Percentiles rank a stretch among this genome's conserved stretches.
These are phyloP conservation scores for Theocolax elegans DNA, from an alignment of 1,140 invertebrate genomes.

Conservation along the genomic window DNA sequence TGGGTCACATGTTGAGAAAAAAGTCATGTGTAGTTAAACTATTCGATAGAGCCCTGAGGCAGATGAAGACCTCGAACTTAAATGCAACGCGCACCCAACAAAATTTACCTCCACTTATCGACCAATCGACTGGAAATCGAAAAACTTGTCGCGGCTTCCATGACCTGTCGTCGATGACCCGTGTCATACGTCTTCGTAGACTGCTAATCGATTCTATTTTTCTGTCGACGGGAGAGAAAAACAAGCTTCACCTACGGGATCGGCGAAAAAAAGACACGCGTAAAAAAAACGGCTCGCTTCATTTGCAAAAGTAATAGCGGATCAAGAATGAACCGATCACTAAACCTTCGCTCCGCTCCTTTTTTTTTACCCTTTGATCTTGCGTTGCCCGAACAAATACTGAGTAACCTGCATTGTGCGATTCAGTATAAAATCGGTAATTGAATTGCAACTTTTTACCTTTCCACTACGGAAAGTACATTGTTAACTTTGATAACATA, in stretches of 20 bases:
- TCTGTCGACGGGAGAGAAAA: neutral
- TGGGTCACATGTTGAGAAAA: no score
- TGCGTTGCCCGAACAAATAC: neutral
- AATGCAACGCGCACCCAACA: neutral
- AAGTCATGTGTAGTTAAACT: no score
- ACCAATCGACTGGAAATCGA: slow-evolving; percentile 29
- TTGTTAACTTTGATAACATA: neutral
- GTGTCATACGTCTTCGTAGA: slow-evolving; percentile 12
- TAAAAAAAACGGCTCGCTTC: neutral
- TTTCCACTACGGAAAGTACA: neutral
- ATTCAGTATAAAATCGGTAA: neutral
- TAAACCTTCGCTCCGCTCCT: neutral
- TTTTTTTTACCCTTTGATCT: neutral
- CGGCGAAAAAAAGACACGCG: neutral
- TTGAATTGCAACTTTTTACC: slow-evolving; percentile 14
- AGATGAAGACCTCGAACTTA: no score
- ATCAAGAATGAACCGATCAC: no score
- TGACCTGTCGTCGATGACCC: slow-evolving; percentile 20
- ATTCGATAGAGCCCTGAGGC: no score
- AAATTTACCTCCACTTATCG: neutral
- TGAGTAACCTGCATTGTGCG: neutral
- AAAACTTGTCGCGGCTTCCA: slow-evolving; percentile 15
- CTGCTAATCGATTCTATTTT: slow-evolving; percentile 20
- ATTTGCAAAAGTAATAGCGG: slow-evolving; percentile 12
- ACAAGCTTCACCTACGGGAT: slow-evolving; percentile 3